Evolutionary conservation across 2,888 invertebrate genomes (phyloP).

Genomic region (Hypolimnas misippus): DNA sequence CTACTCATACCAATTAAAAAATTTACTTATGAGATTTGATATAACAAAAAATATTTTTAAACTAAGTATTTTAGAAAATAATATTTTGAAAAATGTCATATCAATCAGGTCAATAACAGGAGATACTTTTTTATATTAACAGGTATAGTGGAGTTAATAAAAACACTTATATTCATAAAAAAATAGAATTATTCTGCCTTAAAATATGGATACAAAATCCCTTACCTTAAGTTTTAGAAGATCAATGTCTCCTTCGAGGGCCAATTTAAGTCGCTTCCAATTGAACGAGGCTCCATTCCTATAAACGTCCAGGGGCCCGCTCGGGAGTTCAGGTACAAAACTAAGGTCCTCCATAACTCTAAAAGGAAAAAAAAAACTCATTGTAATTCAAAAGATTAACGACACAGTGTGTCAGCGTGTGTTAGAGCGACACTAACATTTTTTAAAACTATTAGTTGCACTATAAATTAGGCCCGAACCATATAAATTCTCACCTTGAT

Average conservation of each 20-base stretch:
- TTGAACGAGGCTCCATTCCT: conserved; percentile 92
- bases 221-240: conserved; percentile 90
- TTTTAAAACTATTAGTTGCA: conserved; percentile 19
- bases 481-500: conserved; percentile 42
- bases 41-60: too few species aligned
- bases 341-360: conserved; percentile 81
- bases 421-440: background rate
- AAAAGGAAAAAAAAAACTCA: conserved; percentile 21
- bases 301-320: conserved; percentile 91
- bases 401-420: background rate
- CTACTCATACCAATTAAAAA: too few species aligned
- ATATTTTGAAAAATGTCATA: too few species aligned
- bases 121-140: too few species aligned
- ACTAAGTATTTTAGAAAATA: too few species aligned
- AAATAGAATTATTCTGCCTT: background rate
- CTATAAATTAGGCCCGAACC: conserved; percentile 23
- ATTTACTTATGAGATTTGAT: too few species aligned
- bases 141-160: too few species aligned
- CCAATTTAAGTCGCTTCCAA: conserved; percentile 92
- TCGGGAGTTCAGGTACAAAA: conserved; percentile 87
- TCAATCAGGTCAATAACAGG: too few species aligned
- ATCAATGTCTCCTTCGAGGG: conserved; percentile 90
- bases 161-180: too few species aligned
- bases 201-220: background rate
- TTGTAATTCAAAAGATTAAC: background rate